Evolutionary conservation across 2,113 vertebrate genomes (phyloP).

Genomic region (Atherinomorus stipes): DNA sequence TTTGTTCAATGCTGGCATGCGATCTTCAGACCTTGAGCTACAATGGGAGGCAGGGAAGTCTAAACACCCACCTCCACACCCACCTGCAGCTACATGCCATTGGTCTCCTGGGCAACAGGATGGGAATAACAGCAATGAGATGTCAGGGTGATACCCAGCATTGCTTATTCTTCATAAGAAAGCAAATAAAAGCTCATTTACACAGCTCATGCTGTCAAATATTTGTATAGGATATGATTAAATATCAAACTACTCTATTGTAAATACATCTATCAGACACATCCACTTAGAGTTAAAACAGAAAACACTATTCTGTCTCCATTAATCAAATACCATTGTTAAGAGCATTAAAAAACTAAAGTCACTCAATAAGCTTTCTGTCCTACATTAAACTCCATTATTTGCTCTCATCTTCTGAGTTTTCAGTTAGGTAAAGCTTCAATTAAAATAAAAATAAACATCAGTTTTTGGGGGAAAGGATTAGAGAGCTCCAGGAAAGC

Average conservation of each 20-base stretch:
- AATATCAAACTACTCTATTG: neutral
- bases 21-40: slow-evolving; percentile 59
- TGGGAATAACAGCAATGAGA: slow-evolving; percentile 59
- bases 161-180: slow-evolving; percentile 32
- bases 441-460: neutral
- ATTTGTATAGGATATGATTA: slow-evolving; percentile 25
- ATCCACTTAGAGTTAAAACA: slow-evolving; percentile 1
- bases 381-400: neutral
- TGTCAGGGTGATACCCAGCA: slow-evolving; percentile 56
- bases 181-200: slow-evolving; percentile 33
- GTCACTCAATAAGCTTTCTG: neutral
- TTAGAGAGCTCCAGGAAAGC: neutral
- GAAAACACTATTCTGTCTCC: too few species aligned
- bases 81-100: slow-evolving; percentile 66
- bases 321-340: too few species aligned
- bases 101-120: slow-evolving; percentile 73
- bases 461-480: neutral
- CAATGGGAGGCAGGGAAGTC: slow-evolving; percentile 49
- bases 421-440: neutral
- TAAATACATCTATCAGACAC: slow-evolving; percentile 1
- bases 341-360: neutral
- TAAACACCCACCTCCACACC: slow-evolving; percentile 66
- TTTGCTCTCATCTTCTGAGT: neutral
- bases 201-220: slow-evolving; percentile 3
- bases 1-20: slow-evolving; percentile 57